These are phyloP conservation scores for Cisticola juncidis DNA, from an alignment of 2,113 vertebrate genomes.

Conservation along the genomic window DNA sequence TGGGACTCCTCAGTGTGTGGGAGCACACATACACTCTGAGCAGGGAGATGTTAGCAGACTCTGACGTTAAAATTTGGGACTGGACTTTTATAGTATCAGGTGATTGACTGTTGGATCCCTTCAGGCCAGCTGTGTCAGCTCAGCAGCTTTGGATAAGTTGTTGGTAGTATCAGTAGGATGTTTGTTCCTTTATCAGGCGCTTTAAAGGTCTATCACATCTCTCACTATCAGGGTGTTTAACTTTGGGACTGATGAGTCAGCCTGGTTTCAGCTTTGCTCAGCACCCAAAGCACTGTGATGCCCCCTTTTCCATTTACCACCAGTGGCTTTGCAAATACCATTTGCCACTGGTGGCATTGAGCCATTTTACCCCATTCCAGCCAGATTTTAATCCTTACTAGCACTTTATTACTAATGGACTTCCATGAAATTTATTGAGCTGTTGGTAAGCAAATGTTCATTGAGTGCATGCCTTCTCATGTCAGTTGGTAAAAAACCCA, in stretches of 20 bases:
- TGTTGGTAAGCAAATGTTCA: neutral
- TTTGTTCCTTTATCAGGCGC: neutral
- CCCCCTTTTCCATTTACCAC: neutral
- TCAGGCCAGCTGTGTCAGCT: neutral
- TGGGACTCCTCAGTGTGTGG: fast-evolving
- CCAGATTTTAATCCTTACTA: neutral
- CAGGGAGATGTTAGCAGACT: neutral
- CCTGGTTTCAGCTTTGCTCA: neutral
- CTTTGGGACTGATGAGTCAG: neutral
- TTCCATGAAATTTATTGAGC: neutral
- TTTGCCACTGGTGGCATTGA: neutral
- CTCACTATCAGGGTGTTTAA: neutral
- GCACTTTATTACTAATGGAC: neutral
- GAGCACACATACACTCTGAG: fast-evolving
- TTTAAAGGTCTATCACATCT: neutral
- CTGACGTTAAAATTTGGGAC: neutral
- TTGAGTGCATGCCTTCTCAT: neutral
- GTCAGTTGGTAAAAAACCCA: neutral
- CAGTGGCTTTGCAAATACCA: neutral
- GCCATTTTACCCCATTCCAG: neutral
- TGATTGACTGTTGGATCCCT: neutral
- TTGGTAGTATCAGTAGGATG: neutral
- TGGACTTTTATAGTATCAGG: neutral
- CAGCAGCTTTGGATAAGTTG: neutral
- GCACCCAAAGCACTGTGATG: neutral